Percentiles rank a stretch among this genome's conserved stretches.
Conservation (phyloP, 2,888 invertebrate species). For the Phortica magna region DNA sequence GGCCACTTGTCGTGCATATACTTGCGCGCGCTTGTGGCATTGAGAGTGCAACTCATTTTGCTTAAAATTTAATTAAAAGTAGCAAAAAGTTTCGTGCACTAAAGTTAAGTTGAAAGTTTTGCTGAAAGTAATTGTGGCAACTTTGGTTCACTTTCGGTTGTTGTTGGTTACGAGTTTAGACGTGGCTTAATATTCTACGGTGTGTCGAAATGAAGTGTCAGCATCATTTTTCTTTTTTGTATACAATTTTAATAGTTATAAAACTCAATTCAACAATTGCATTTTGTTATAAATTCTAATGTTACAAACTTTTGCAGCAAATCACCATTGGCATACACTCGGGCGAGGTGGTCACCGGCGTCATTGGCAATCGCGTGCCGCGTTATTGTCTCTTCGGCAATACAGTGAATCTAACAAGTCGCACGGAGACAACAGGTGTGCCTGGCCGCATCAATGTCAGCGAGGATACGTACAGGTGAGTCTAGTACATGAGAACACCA, state of each 20-base stretch:
- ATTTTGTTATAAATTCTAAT: slow-evolving; percentile 39
- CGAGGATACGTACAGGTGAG: slow-evolving; percentile 92
- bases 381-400: slow-evolving; percentile 96
- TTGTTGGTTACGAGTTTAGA: slow-evolving; percentile 32
- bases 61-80: slow-evolving; percentile 68
- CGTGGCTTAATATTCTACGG: background rate
- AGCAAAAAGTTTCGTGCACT: slow-evolving; percentile 53
- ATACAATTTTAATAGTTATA: background rate
- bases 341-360: slow-evolving; percentile 96
- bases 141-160: slow-evolving; percentile 49
- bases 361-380: slow-evolving; percentile 96
- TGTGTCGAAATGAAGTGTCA: slow-evolving; percentile 59
- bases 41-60: slow-evolving; percentile 59
- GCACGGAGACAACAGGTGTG: slow-evolving; percentile 94
- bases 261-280: slow-evolving; percentile 13
- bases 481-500: slow-evolving; percentile 41
- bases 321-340: slow-evolving; percentile 97
- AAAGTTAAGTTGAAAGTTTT: slow-evolving; percentile 50
- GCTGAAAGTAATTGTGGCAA: slow-evolving; percentile 66
- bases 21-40: background rate
- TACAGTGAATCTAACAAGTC: slow-evolving; percentile 94
- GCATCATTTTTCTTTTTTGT: slow-evolving; percentile 28
- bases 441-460: slow-evolving; percentile 94
- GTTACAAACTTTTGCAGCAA: slow-evolving; percentile 80
- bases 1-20: background rate